Percentiles rank a stretch among this genome's conserved stretches.
Evolutionary conservation across 2,113 vertebrate species (phyloP).

Genomic region (Coptodon bakossiorum): DNA sequence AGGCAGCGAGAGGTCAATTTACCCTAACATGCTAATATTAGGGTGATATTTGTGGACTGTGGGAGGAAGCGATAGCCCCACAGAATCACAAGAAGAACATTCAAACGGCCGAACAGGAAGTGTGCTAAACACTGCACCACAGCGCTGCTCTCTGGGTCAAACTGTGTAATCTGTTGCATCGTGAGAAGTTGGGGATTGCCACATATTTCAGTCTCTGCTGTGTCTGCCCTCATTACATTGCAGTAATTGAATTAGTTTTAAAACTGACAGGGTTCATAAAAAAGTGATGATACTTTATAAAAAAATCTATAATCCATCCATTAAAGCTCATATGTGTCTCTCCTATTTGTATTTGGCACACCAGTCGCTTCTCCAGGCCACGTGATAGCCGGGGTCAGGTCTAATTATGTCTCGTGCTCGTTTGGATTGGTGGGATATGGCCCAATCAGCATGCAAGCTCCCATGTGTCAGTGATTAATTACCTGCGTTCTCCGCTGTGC

Average conservation of each 20-base stretch:
- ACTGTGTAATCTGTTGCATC: background rate
- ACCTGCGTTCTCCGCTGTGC: constrained; percentile 46
- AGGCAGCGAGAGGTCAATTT: background rate
- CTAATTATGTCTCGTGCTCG: constrained; percentile 19
- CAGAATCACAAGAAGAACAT: background rate
- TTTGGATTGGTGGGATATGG: constrained; percentile 31
- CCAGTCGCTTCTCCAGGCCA: background rate
- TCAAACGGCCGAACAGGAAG: background rate
- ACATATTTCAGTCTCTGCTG: background rate
- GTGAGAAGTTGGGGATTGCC: background rate
- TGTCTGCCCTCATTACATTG: background rate
- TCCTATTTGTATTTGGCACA: background rate
- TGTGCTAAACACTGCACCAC: background rate
- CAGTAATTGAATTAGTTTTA: background rate
- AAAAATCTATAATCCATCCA: background rate
- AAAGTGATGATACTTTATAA: background rate
- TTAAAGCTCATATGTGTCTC: background rate
- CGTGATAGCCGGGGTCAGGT: constrained; percentile 2
- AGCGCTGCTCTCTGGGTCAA: background rate
- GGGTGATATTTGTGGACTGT: background rate
- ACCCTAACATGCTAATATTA: background rate
- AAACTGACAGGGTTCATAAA: background rate
- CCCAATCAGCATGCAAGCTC: constrained; percentile 34
- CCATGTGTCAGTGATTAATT: constrained; percentile 71
- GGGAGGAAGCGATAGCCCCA: background rate